Evolutionary conservation across 2,797 vertebrate genomes (phyloP), one percentile per base, ranked within the genome.

Genomic region (Sebastes trivittatus): DNA sequence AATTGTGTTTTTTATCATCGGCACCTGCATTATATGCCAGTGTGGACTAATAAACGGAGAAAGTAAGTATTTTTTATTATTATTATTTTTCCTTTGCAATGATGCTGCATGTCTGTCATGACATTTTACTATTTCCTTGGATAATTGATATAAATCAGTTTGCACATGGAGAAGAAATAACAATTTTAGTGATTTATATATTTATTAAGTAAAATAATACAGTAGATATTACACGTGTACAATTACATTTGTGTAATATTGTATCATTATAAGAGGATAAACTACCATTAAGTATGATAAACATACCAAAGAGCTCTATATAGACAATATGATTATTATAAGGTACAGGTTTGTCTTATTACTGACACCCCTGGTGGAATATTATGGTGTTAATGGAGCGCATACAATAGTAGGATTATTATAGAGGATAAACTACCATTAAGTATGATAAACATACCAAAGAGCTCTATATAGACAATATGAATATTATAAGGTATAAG

Each of bases 31-130:
- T 30, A 78, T 95, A 60, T 95, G 89, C 90, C 93, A 94, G 30
- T 95, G 92, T 90, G 96, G 96, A 88, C 92, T 93, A 77, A 93
- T 88, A 80, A 87, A 93, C 82, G 96, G 95, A 88, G 95, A 97
- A 95, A 95, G 96, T 97, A 82, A 97, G 96, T 97, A 90, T 76
- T 38, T 52, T 7, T 29, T 72, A 16, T 64, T 34, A 11, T 11
- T 52, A 4, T 29, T 72, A 16, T 64, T 34, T 14, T 11, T 30
- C 20, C 2, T 1, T 10, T 38, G 9, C 22, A 38, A 4, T 67
- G 20, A 69, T 34, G 20, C 3, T 64, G 25, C 42, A 4, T 78
- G 4, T 58, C 30, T 72, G 2, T 25, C 36, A 60, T 54, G 25
- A 3, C 32, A 66, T 13, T 22, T 58, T 6, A 20, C 42, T 49